phyloP scores from a whole-genome alignment of 2,797 vertebrate species.

The Catharus ustulatus region DNA sequence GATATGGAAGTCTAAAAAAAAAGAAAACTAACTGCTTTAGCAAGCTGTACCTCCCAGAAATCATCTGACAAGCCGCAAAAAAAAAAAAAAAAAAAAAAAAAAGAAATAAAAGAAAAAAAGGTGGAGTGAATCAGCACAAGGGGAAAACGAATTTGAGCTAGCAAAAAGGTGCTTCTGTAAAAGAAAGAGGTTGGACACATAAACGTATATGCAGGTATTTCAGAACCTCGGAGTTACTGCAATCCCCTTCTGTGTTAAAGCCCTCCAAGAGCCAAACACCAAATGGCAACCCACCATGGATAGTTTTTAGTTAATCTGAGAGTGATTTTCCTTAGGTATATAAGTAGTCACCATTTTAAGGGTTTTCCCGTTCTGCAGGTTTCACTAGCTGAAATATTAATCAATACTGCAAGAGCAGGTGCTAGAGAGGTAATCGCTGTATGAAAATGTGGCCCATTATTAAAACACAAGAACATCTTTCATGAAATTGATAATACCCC shows the following conservation, averaged over 20 bases:
- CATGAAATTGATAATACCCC: not conserved
- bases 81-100: not conserved
- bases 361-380: not conserved
- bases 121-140: not conserved
- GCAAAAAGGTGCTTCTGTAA: slow-evolving; percentile 23
- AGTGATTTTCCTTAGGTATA: not conserved
- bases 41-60: slow-evolving; percentile 11
- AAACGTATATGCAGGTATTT: not conserved
- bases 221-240: not conserved
- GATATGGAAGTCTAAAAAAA: slow-evolving; percentile 20
- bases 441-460: not conserved
- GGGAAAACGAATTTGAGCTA: not conserved
- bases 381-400: not conserved
- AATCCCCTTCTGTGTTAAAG: not conserved
- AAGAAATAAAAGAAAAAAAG: not conserved
- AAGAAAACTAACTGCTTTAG: slow-evolving; percentile 28
- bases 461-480: not conserved
- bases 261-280: not conserved
- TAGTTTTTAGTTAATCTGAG: not conserved
- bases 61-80: not conserved
- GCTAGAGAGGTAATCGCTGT: not conserved
- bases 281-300: not conserved
- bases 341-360: not conserved
- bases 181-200: not conserved
- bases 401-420: not conserved